Conservation (phyloP, 1,140 invertebrate genomes). For the Pristionchus pacificus region DNA sequence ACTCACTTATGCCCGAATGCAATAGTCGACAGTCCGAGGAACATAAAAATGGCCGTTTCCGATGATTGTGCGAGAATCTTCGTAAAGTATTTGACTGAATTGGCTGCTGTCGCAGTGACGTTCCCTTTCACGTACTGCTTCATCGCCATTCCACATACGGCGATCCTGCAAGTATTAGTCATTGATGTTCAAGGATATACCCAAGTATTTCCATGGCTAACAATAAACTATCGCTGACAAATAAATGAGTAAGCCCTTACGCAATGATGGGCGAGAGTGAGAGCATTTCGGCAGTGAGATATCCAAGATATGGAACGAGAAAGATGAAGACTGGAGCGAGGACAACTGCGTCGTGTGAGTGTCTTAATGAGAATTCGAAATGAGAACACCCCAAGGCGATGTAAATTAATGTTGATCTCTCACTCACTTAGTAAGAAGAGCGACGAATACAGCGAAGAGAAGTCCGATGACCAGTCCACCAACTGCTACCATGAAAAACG, state of each 20-base stretch:
- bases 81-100: conserved; percentile 94
- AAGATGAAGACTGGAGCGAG: conserved; percentile 45
- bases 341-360: conserved; percentile 37
- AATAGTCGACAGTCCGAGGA: conserved; percentile 89
- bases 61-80: conserved; percentile 79
- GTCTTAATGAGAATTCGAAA: conserved; percentile 23
- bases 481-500: conserved; percentile 86
- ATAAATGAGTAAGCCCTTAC: conserved; percentile 11
- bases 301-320: conserved; percentile 38
- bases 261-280: conserved; percentile 37
- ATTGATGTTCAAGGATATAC: background rate
- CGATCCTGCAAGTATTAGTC: conserved; percentile 64
- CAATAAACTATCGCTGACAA: background rate
- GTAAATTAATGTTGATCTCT: background rate
- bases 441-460: conserved; percentile 87
- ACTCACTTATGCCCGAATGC: conserved; percentile 73
- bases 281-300: conserved; percentile 38
- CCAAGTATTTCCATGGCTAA: background rate
- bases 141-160: conserved; percentile 95
- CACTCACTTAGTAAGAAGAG: conserved; percentile 60
- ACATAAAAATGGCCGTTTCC: conserved; percentile 98
- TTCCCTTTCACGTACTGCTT: conserved; percentile 98
- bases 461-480: conserved; percentile 88
- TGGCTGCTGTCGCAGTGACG: conserved; percentile 92
- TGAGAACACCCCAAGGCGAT: background rate